phyloP scores from a whole-genome alignment of 2,888 invertebrate species.

The Stenoptilia bipunctidactyla region DNA sequence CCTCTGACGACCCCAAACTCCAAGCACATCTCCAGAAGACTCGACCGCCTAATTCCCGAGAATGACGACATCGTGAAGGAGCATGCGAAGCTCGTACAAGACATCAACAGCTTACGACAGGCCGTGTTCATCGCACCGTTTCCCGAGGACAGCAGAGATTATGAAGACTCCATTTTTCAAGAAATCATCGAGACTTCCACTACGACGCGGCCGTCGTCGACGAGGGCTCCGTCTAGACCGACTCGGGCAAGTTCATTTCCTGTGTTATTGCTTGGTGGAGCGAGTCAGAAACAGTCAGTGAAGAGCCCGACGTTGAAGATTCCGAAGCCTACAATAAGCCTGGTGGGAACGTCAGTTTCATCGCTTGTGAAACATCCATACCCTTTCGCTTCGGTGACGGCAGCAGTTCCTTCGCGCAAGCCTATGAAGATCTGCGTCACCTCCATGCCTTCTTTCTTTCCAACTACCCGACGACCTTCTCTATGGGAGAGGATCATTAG shows the following conservation, averaged over 20 bases:
- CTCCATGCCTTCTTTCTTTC: slow-evolving; percentile 25
- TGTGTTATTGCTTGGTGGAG: slow-evolving; percentile 42
- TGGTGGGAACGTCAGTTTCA: slow-evolving; percentile 47
- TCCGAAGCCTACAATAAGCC: slow-evolving; percentile 35
- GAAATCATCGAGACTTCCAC: slow-evolving; percentile 49
- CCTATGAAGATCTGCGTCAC: slow-evolving; percentile 50
- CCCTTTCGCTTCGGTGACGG: slow-evolving; percentile 41
- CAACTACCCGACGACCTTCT: slow-evolving; percentile 33
- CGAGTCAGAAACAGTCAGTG: slow-evolving; percentile 37
- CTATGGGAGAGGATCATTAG: slow-evolving; percentile 44
- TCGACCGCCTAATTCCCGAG: slow-evolving; percentile 27
- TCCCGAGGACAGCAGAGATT: slow-evolving; percentile 40
- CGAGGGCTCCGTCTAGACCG: slow-evolving; percentile 13
- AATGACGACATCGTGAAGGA: slow-evolving; percentile 47
- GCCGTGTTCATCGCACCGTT: slow-evolving; percentile 42
- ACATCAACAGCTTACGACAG: slow-evolving; percentile 53
- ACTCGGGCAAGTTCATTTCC: slow-evolving; percentile 35
- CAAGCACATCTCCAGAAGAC: slow-evolving; percentile 22
- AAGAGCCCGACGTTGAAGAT: slow-evolving; percentile 28
- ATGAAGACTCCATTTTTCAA: slow-evolving; percentile 52
- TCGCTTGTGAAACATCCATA: slow-evolving; percentile 49
- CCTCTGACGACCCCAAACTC: not conserved
- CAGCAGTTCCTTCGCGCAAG: slow-evolving; percentile 20
- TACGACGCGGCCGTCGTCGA: slow-evolving; percentile 20
- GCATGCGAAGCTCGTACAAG: slow-evolving; percentile 58